These are phyloP conservation scores for Cyprinodon variegatus DNA, from an alignment of 2,113 vertebrate species.

Conservation along the genomic window DNA sequence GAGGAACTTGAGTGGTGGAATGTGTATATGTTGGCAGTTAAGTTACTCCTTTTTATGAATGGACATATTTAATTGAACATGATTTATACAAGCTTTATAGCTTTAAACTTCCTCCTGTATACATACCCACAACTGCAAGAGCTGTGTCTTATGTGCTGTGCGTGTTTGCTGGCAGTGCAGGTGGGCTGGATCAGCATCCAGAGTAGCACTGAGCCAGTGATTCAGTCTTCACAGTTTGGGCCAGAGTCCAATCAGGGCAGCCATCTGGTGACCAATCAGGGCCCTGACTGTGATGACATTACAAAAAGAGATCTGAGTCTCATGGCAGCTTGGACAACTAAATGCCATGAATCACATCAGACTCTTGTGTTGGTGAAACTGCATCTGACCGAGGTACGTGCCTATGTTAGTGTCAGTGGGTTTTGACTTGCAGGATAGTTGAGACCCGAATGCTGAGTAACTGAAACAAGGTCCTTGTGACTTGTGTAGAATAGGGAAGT, in stretches of 20 bases:
- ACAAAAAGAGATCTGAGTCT: constrained; percentile 52
- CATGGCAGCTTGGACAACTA: constrained; percentile 56
- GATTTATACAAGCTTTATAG: constrained; percentile 26
- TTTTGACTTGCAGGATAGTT: constrained; percentile 31
- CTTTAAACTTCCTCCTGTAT: constrained; percentile 11
- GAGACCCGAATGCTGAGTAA: constrained; percentile 41
- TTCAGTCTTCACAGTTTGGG: constrained; percentile 75
- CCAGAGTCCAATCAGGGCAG: constrained; percentile 73
- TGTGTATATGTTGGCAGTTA: constrained; percentile 50
- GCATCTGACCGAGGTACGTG: constrained; percentile 21
- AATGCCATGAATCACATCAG: constrained; percentile 70
- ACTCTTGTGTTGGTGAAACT: constrained; percentile 43
- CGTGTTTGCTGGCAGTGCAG: constrained; percentile 52
- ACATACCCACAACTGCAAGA: constrained; percentile 8
- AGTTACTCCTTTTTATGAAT: constrained; percentile 62
- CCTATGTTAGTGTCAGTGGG: constrained; percentile 32
- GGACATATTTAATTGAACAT: constrained; percentile 56
- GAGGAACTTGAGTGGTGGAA: constrained; percentile 57
- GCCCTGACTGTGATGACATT: constrained; percentile 75
- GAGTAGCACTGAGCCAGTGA: constrained; percentile 69
- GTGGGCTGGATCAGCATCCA: constrained; percentile 74
- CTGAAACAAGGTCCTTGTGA: constrained; percentile 40
- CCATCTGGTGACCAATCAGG: constrained; percentile 81
- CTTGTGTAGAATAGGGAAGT: constrained; percentile 24
- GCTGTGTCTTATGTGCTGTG: constrained; percentile 16